A percentile compares a stretch with the other conserved stretches of the same genome.
phyloP scores from a whole-genome alignment of 2,113 vertebrate species.

The Callithrix jacchus region DNA sequence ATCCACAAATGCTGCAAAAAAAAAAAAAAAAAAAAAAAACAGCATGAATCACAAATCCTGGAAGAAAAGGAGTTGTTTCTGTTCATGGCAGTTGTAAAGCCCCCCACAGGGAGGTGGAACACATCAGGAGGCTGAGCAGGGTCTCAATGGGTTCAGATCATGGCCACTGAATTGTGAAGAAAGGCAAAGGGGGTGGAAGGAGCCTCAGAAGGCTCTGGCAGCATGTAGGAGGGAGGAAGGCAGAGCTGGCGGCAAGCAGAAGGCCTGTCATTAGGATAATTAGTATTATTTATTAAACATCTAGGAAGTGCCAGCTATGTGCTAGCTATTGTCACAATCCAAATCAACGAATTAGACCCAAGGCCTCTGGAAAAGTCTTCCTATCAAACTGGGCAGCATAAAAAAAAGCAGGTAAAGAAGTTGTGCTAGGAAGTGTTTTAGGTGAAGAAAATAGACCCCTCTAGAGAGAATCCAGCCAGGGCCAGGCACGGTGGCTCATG shows the following conservation, averaged over 20 bases:
- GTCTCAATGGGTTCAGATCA: accelerated
- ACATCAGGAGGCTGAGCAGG: accelerated
- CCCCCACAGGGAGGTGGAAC: not conserved
- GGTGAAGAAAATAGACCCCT: not conserved
- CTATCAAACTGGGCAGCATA: not conserved
- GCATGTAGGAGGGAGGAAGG: not conserved
- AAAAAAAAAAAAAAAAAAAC: not conserved
- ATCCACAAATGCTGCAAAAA: not conserved
- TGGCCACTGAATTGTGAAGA: not conserved
- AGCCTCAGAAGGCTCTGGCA: not conserved
- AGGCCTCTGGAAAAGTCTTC: not conserved
- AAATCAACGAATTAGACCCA: not conserved
- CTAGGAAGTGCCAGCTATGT: not conserved
- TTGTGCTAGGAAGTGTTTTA: no score
- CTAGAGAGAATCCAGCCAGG: no score
- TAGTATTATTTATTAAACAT: slow-evolving; percentile 60
- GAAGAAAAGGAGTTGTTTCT: not conserved
- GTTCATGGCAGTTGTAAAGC: not conserved
- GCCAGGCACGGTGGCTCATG: no score
- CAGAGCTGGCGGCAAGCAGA: not conserved
- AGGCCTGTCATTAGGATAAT: slow-evolving; percentile 5
- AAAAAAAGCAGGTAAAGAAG: not conserved
- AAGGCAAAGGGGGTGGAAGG: not conserved
- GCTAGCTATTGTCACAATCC: not conserved
- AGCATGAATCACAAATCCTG: not conserved